Base-by-base conservation (phyloP, 2,797 vertebrate species). In the Centropyge bicolor region DNA sequence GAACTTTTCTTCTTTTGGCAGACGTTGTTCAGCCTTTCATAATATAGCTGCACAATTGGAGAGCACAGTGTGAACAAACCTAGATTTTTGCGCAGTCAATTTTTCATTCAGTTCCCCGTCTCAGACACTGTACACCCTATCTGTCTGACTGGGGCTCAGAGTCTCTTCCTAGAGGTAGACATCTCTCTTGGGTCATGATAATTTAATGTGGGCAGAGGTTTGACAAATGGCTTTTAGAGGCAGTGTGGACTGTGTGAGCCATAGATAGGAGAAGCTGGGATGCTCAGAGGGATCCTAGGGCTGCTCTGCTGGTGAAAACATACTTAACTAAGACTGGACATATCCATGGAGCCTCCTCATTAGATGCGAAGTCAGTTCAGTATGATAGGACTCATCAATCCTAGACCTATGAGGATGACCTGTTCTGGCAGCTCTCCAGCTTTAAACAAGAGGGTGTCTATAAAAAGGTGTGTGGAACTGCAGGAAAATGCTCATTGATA, bases 161-260 rank as follows among this genome's bases (percentile, higher is more conserved):
- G 79, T 77, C 76, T 86, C 80, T 81, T 80, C 69, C 84, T 76
- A 43, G 83, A 87, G 85, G 82, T 80, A 91, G 83, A 89, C 65
- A 68, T 84, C 83, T 88, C 85, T 91, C 88, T 83, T 5, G 68
- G 88, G 91, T 86, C 87, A 83, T 91, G 83, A 89, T 92, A 89
- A 93, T 94, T 93, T 90, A 90, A 93, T 92, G 84, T 84, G 82
- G 74, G 76, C 82, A 79, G 83, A 85, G 84, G 76, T 91, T 92
- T 94, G 92, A 94, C 89, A 92, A 95, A 95, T 90, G 87, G 86
- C 73, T 86, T 70, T 66, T 46, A 86, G 86, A 90, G 72, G 70
- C 84, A 45, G 56, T 62, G 74, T 81, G 80, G 82, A 88, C 88
- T 80, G 68, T 63, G 74, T 16, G 38, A 86, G 84, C 70, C 22